phyloP scores from a whole-genome alignment of 2,888 invertebrate species.

The Lepidocyrtinus sp. region DNA sequence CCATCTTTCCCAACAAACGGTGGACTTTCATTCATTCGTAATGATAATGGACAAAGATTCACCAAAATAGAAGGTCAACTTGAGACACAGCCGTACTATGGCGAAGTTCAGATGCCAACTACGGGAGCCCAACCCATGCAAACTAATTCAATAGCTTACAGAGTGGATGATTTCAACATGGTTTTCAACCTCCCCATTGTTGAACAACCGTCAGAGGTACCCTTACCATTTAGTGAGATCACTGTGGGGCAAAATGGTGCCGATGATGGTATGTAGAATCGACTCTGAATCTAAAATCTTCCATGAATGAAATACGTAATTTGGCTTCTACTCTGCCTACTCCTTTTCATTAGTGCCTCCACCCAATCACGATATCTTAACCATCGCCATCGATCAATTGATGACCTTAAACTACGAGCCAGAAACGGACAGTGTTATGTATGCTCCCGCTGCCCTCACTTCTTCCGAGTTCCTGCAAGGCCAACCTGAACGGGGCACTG shows the following conservation, averaged over 20 bases:
- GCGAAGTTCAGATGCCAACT: too few relatives aligned
- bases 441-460: not conserved
- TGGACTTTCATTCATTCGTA: too few relatives aligned
- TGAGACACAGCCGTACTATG: too few relatives aligned
- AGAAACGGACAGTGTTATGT: not conserved
- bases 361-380: slow-evolving; percentile 48
- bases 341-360: slow-evolving; percentile 28
- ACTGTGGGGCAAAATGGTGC: slow-evolving; percentile 42
- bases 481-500: not conserved
- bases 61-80: too few relatives aligned
- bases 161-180: not conserved
- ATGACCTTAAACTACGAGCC: not conserved
- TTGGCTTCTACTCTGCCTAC: not conserved
- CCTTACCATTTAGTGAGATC: slow-evolving; percentile 40
- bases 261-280: slow-evolving; percentile 27
- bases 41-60: too few relatives aligned
- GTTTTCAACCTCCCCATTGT: not conserved
- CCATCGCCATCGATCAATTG: slow-evolving; percentile 51
- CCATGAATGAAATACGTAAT: not conserved
- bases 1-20: too few relatives aligned
- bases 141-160: too few relatives aligned
- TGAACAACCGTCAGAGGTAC: not conserved
- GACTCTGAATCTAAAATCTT: not conserved
- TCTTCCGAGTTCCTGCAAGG: not conserved
- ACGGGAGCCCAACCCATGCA: too few relatives aligned